phyloP scores from a whole-genome alignment of 2,797 vertebrate species.

The Coracias cyanogaster region DNA sequence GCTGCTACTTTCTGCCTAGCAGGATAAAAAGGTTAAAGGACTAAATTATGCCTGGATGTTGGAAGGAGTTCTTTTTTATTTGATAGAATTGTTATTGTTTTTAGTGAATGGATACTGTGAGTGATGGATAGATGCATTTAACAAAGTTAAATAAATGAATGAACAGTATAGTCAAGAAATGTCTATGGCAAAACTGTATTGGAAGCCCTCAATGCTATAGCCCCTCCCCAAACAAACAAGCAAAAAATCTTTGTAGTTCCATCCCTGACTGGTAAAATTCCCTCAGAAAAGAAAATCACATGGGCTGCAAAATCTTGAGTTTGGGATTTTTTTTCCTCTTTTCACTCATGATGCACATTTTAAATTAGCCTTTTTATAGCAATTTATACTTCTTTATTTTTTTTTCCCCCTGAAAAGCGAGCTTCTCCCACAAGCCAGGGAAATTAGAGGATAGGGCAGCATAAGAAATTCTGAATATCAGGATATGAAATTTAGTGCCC shows the following conservation, averaged over 20 bases:
- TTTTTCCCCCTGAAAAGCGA: neutral
- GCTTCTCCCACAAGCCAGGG: neutral
- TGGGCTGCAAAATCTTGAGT: neutral
- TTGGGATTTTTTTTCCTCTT: neutral
- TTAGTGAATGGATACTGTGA: slow-evolving; percentile 31
- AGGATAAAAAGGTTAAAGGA: slow-evolving; percentile 52
- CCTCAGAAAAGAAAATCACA: neutral
- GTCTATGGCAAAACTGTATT: neutral
- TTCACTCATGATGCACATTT: neutral
- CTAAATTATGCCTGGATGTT: slow-evolving; percentile 43
- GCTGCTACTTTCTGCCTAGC: slow-evolving; percentile 42
- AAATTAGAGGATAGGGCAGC: neutral
- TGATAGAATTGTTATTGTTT: slow-evolving; percentile 33
- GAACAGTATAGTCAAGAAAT: neutral
- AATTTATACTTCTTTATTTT: neutral
- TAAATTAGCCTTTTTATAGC: neutral
- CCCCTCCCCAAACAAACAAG: neutral
- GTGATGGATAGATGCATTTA: slow-evolving; percentile 29
- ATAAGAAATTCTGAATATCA: neutral
- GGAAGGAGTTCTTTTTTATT: slow-evolving; percentile 34
- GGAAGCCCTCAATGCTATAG: neutral
- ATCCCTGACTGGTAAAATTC: neutral
- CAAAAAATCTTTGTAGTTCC: neutral
- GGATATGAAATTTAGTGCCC: neutral
- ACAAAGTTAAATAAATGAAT: slow-evolving; percentile 20